Conservation (phyloP, 2,888 invertebrate genomes). For the Harpalus rufipes region DNA sequence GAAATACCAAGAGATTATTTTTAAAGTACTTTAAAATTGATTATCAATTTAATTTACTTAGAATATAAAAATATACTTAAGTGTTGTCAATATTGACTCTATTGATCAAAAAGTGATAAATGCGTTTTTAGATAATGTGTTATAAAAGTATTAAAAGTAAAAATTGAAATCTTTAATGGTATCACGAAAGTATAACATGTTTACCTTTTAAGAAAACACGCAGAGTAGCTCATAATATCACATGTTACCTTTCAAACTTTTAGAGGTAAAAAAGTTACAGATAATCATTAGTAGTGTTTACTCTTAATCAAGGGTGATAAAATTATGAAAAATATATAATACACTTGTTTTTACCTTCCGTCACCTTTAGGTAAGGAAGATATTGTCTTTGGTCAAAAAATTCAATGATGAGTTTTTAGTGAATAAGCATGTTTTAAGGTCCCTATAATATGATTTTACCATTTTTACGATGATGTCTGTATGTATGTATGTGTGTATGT, state of each 20-base stretch:
- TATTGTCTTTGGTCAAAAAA: no score
- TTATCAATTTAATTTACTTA: not conserved
- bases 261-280: no score
- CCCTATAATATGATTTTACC: no score
- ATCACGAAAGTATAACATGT: constrained; percentile 17
- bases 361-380: no score
- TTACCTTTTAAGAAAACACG: not conserved
- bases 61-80: not conserved
- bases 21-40: not conserved
- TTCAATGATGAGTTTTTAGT: no score
- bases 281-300: no score
- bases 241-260: not conserved
- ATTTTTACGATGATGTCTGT: no score
- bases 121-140: constrained; percentile 24
- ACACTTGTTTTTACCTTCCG: no score
- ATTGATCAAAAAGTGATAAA: constrained; percentile 5
- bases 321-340: no score
- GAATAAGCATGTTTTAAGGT: no score
- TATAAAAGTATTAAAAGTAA: not conserved
- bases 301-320: no score
- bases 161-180: not conserved
- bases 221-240: not conserved
- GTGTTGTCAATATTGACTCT: constrained; percentile 7
- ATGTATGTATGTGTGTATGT: no score
- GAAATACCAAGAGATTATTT: not conserved